Evolutionary conservation across 2,888 invertebrate genomes (phyloP), one percentile per base, ranked within the genome.

Genomic region (Dyspetes luteomarginatus): DNA sequence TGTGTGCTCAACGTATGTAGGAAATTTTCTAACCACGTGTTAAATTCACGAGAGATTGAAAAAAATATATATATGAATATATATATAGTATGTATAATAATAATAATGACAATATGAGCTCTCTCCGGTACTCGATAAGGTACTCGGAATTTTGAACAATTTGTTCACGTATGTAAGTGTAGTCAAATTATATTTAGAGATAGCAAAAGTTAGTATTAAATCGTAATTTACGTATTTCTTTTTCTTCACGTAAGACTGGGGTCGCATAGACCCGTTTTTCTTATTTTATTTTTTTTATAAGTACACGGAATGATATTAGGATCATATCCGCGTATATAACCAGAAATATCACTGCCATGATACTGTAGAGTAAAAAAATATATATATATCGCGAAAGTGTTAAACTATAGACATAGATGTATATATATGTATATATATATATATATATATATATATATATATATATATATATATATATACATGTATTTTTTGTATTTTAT

Each of bases 291-390:
- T n/a, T n/a, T 62, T 62, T 26, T 86, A 87, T 84, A 68, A 84
- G 65, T 45, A 55, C 68, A 7, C 41, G 81, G 85, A 76, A 83
- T 60, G 83, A 87, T 55, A 5, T 78, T 86, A 85, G 80, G 62
- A 83, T 86, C 84, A 50, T 84, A 36, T 85, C 83, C 85, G 75
- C 67, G 65, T 67, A 75, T n/a, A 65, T 83, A 87, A 89, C 89
- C 90, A 89, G 88, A 87, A 85, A 85, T 82, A 85, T 82, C 89
- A 90, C 90, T 90, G 90, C 90, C 90, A 89, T 89, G 52, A 43
- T 73, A 79, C 41, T 67, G 62, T 79, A 64, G 72, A 3, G 55
- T 55, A 69, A 19, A 55, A 55, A 67, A 36, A 62, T 67, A 65
- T 30, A 41, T 36, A 62, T 67, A 65, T 30, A 41, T 58, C 64